Evolutionary conservation across 2,797 vertebrate genomes (phyloP).

Genomic region (Halcyon chelicuti): DNA sequence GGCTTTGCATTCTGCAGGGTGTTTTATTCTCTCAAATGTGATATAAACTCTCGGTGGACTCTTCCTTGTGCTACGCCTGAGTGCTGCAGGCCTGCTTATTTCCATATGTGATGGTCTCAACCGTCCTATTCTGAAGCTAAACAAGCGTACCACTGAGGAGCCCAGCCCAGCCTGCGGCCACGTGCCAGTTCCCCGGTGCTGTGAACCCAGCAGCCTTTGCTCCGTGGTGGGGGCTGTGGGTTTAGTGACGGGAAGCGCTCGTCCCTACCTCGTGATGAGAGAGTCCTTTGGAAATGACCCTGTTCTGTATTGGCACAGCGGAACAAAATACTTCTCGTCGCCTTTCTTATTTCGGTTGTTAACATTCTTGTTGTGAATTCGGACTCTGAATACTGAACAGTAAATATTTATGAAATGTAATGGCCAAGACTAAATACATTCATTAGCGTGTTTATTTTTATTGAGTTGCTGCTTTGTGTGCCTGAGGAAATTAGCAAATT

Average conservation of each 20-base stretch:
- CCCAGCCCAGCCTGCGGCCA: background rate
- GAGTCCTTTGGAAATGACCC: rapidly evolving
- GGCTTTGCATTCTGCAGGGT: background rate
- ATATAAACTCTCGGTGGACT: background rate
- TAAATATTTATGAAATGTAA: slow-evolving; percentile 36
- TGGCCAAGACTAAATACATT: slow-evolving; percentile 24
- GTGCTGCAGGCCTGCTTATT: background rate
- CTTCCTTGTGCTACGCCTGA: background rate
- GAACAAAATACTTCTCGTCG: background rate
- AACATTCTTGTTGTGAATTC: background rate
- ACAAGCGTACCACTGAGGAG: rapidly evolving
- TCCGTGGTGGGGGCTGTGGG: background rate
- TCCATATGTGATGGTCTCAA: background rate
- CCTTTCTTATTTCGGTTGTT: background rate
- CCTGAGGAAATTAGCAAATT: slow-evolving; percentile 31
- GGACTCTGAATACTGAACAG: background rate
- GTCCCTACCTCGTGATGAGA: background rate
- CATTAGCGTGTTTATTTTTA: slow-evolving; percentile 37
- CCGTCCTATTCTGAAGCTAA: too few relatives aligned
- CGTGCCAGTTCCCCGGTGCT: rapidly evolving
- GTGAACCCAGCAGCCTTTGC: rapidly evolving
- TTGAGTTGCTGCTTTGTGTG: background rate
- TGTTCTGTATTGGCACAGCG: rapidly evolving
- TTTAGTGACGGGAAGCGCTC: rapidly evolving
- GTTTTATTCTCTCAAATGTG: background rate